Evolutionary conservation across 2,888 invertebrate genomes (phyloP).

Genomic region (Amphipyra berbera): DNA sequence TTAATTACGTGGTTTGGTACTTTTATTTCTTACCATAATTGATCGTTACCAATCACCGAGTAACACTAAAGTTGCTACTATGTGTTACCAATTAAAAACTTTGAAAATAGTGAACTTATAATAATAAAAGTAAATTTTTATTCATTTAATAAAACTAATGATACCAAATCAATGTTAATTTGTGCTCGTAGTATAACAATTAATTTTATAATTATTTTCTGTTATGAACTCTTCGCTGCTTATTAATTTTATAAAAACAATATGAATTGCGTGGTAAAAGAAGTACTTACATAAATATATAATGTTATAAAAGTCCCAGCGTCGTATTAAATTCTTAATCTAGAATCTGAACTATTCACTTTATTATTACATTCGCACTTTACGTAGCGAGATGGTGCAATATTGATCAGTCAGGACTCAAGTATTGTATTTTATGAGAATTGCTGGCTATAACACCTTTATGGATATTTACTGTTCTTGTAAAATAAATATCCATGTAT

Average conservation of each 20-base stretch:
- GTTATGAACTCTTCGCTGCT: neutral
- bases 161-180: neutral
- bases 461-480: slow-evolving; percentile 36
- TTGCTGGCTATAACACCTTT: slow-evolving; percentile 18
- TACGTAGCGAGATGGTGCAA: slow-evolving; percentile 32
- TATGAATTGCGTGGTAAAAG: slow-evolving; percentile 17
- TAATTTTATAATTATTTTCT: slow-evolving; percentile 3
- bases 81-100: slow-evolving; percentile 15
- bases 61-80: slow-evolving; percentile 4
- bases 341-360: slow-evolving; percentile 38
- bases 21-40: slow-evolving; percentile 8
- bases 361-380: slow-evolving; percentile 39
- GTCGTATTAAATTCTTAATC: slow-evolving; percentile 36
- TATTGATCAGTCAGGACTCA: slow-evolving; percentile 31
- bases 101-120: neutral
- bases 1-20: slow-evolving; percentile 3
- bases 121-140: slow-evolving; percentile 8
- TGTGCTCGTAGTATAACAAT: slow-evolving; percentile 4
- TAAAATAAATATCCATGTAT: slow-evolving; percentile 25
- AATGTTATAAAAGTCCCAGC: slow-evolving; percentile 35
- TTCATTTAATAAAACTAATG: neutral
- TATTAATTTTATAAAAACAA: neutral
- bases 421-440: slow-evolving; percentile 42
- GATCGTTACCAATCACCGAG: slow-evolving; percentile 22
- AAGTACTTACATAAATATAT: slow-evolving; percentile 16